Evolutionary conservation across 1,140 invertebrate genomes (phyloP), one percentile per base, ranked within the genome.

Genomic region (Pseudomyrmex dendroicus): DNA sequence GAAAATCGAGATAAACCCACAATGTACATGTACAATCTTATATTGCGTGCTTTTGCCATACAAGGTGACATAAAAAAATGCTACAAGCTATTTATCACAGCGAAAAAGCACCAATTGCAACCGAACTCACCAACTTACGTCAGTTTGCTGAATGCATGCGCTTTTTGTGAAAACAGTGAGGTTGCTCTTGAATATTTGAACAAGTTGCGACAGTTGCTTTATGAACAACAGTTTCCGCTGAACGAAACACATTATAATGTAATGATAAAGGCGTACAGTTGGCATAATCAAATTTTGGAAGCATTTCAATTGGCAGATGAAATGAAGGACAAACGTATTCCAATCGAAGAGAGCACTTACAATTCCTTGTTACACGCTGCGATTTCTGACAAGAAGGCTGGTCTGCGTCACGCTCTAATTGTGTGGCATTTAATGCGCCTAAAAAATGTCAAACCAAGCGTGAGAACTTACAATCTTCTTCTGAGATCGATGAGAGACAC

Each of bases 261-360:
- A 4, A 97, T 99, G 96, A 97, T 99, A 9, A 99, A 98, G 95
- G 97, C 98, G 2, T 99, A 97, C 95, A 97, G 97, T 2, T 94
- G 96, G 84, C 97, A 97, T 94, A 96, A 97, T 5, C 96, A 98
- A 92, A 89, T 98, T 13, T 80, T 95, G 66, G 96, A 95, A 67
- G 97, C 98, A 7, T 98, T 98, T 94, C 85, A 95, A 90, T 91
- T 99, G 72, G 96, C 97, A 10, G 98, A 99, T 95, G 97, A 98
- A 95, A 98, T 98, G 96, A 87, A 94, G 1, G 94, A 96, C 50
- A 96, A 96, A 68, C 94, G 95, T 68, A 92, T 97, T n/a, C 91
- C 93, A 64, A 93, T 97, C n/a, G 95, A 95, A 89, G 93, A 95
- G 9, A 96, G 96, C 57, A 98, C 97, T 2, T 96, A 97, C 63